phyloP scores from a whole-genome alignment of 2,113 vertebrate species.

The Nansenia antarctica region DNA sequence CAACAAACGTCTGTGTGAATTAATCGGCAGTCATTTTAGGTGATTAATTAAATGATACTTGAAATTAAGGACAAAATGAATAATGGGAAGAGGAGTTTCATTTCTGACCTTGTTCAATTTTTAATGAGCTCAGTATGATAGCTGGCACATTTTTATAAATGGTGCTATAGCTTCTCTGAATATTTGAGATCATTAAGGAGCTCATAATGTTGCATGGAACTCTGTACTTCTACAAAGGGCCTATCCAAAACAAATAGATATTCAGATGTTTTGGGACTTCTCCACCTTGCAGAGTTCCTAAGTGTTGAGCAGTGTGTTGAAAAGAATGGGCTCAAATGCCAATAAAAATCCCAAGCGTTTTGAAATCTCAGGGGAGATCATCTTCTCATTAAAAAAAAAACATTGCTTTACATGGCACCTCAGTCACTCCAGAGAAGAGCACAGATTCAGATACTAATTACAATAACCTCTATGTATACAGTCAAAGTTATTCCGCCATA shows the following conservation, averaged over 20 bases:
- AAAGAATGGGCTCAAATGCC: conserved; percentile 52
- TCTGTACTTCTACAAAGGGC: conserved; percentile 34
- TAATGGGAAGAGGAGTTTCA: conserved; percentile 72
- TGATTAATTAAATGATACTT: conserved; percentile 75
- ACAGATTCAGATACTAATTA: not conserved
- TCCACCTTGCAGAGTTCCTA: conserved; percentile 39
- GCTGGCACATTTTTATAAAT: conserved; percentile 70
- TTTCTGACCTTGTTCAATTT: conserved; percentile 80
- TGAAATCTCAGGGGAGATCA: conserved; percentile 56
- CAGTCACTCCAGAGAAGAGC: conserved; percentile 33
- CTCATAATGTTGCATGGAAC: conserved; percentile 39
- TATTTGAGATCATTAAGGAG: conserved; percentile 68
- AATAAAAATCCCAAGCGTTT: conserved; percentile 38
- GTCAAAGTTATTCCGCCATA: conserved; percentile 44
- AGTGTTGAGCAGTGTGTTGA: conserved; percentile 40
- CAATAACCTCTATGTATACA: not conserved
- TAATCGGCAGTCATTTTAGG: conserved; percentile 61
- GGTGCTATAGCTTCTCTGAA: conserved; percentile 64
- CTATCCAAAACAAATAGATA: conserved; percentile 42
- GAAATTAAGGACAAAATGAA: conserved; percentile 76
- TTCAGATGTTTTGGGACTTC: conserved; percentile 26
- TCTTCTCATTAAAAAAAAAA: conserved; percentile 57
- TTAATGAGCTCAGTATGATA: conserved; percentile 74
- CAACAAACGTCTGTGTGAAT: conserved; percentile 61
- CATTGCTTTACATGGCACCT: conserved; percentile 47